Evolutionary conservation across 2,888 invertebrate genomes (phyloP).

Genomic region (Listrodromus nycthemerus): DNA sequence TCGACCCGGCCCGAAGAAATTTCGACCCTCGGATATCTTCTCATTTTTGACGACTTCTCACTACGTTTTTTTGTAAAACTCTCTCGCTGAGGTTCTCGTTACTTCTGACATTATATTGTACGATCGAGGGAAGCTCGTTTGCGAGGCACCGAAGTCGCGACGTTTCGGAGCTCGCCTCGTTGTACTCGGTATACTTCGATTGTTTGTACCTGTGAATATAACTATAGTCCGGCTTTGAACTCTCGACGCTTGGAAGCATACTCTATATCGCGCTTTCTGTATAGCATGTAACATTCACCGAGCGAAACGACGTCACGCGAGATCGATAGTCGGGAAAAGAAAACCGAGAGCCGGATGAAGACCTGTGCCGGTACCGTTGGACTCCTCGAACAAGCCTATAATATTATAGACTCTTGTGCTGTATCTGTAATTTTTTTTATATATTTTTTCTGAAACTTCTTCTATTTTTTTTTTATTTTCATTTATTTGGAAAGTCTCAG

Average conservation of each 20-base stretch:
- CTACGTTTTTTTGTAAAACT: neutral
- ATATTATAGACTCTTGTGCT: constrained; percentile 1
- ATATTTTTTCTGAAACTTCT: neutral
- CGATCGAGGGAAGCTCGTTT: neutral
- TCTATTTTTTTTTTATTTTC: neutral
- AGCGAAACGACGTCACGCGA: constrained; percentile 48
- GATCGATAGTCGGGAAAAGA: constrained; percentile 53
- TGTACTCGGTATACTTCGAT: neutral
- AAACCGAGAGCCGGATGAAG: constrained; percentile 21
- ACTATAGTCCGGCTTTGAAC: neutral
- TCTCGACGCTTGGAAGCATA: neutral
- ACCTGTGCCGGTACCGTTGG: constrained; percentile 44
- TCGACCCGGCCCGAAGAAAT: neutral
- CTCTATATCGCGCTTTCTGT: neutral
- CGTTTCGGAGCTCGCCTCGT: constrained; percentile 15
- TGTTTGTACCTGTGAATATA: constrained; percentile 16
- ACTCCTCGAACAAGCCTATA: constrained; percentile 23
- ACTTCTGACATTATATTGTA: neutral
- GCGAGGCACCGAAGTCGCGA: neutral
- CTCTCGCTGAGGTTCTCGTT: neutral
- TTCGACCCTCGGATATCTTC: neutral
- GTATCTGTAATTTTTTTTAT: neutral
- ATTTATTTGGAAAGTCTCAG: neutral
- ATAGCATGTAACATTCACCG: constrained; percentile 22
- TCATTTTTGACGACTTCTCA: neutral